phyloP scores from a whole-genome alignment of 1,140 invertebrate genomes.

The Platyscapa corneri region DNA sequence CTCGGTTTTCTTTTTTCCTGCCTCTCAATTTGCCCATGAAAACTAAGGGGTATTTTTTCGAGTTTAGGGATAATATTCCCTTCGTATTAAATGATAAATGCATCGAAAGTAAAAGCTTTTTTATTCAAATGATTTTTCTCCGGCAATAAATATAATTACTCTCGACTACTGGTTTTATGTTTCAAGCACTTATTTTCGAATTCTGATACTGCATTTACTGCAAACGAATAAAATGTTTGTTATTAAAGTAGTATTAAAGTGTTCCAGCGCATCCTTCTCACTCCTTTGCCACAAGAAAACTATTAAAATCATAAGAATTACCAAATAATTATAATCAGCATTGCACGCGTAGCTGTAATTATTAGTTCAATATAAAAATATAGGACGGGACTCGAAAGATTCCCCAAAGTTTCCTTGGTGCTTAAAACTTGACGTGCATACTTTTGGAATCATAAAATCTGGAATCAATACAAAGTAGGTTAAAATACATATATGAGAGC shows the following conservation, averaged over 20 bases:
- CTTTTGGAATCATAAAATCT: background rate
- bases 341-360: background rate
- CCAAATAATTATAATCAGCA: background rate
- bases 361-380: background rate
- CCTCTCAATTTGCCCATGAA: background rate
- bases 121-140: background rate
- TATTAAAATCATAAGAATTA: background rate
- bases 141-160: background rate
- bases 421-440: too few relatives aligned
- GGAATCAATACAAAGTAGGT: constrained; percentile 25
- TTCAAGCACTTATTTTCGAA: background rate
- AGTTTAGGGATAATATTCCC: background rate
- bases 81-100: background rate
- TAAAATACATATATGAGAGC: constrained; percentile 7
- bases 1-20: background rate
- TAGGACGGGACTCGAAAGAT: background rate
- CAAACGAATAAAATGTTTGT: too few relatives aligned
- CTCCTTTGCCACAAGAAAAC: background rate
- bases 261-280: too few relatives aligned
- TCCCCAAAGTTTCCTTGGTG: too few relatives aligned
- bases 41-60: background rate
- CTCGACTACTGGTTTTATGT: background rate
- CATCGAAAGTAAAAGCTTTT: background rate
- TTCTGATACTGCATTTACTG: too few relatives aligned
- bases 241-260: too few relatives aligned